A percentile compares a stretch with the other conserved stretches of the same genome.
These are phyloP conservation scores for Apis dorsata DNA, from an alignment of 1,140 invertebrate species.

Conservation along the genomic window DNA sequence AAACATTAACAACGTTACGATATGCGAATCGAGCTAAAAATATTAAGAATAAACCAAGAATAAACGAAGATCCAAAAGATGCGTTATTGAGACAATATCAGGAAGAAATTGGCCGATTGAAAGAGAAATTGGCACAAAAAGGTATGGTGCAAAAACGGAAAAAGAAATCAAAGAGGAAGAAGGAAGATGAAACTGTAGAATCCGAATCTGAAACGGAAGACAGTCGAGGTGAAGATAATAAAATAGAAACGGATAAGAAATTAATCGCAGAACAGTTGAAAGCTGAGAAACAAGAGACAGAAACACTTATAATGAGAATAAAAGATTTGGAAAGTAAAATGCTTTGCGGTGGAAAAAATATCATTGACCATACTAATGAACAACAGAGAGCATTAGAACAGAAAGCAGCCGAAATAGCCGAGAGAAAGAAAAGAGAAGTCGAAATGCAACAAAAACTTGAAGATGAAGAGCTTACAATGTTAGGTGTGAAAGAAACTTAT, in stretches of 20 bases:
- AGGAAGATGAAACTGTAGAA: conserved; percentile 76
- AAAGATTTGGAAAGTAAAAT: conserved; percentile 96
- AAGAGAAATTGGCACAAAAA: conserved; percentile 88
- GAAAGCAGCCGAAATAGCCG: conserved; percentile 94
- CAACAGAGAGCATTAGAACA: conserved; percentile 95
- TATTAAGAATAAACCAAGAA: conserved; percentile 97
- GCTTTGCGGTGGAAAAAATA: conserved; percentile 98
- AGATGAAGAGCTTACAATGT: conserved; percentile 94
- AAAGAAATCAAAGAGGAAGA: conserved; percentile 80
- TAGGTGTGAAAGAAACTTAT: conserved; percentile 98
- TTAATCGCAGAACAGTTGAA: conserved; percentile 82
- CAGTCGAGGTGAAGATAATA: conserved; percentile 80
- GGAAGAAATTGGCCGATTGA: conserved; percentile 96
- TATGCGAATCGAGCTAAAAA: conserved; percentile 99
- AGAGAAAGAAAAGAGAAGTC: conserved; percentile 90
- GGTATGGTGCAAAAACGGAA: conserved; percentile 81
- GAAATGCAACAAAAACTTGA: conserved; percentile 90
- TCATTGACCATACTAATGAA: conserved; percentile 97
- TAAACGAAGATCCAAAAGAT: conserved; percentile 99
- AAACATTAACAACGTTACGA: conserved; percentile 96
- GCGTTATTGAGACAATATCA: conserved; percentile 97
- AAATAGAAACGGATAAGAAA: conserved; percentile 83
- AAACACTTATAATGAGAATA: conserved; percentile 90
- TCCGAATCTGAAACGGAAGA: conserved; percentile 76
- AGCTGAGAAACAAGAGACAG: conserved; percentile 86